These are phyloP conservation scores for Microcebus lehilahytsara DNA, from an alignment of 2,113 vertebrate genomes.

Conservation along the genomic window DNA sequence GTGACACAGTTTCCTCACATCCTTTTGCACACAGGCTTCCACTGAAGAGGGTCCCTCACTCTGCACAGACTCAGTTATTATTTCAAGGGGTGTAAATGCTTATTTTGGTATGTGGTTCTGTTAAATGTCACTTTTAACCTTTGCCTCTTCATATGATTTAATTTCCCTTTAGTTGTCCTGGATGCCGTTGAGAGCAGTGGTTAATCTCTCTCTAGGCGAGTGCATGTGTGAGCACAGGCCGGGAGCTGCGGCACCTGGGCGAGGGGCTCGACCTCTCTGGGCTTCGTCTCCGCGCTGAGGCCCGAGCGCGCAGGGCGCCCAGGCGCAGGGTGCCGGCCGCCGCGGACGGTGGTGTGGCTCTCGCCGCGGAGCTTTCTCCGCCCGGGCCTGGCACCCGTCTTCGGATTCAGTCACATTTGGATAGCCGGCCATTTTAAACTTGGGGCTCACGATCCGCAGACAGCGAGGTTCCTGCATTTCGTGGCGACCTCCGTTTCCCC, in stretches of 20 bases:
- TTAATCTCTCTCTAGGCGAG: background rate
- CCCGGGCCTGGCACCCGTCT: background rate
- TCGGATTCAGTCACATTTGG: background rate
- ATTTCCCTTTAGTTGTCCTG: background rate
- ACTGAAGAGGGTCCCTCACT: background rate
- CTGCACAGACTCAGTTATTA: background rate
- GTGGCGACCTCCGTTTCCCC: background rate
- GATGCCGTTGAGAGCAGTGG: background rate
- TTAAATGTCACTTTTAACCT: background rate
- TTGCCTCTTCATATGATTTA: background rate
- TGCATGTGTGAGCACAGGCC: background rate
- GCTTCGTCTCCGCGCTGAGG: background rate
- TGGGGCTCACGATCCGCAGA: background rate
- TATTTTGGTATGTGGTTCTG: background rate
- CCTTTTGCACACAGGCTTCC: background rate
- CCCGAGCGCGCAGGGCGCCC: too few species aligned
- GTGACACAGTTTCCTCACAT: background rate
- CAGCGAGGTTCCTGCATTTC: background rate
- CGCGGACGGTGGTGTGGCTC: background rate
- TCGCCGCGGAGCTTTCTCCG: background rate
- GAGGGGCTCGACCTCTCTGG: background rate
- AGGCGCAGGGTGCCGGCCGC: too few species aligned
- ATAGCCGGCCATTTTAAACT: background rate
- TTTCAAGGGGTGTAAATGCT: background rate
- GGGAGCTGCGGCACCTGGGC: background rate